Base-by-base conservation (phyloP, 2,113 vertebrate species). In the Dasypus novemcinctus region DNA sequence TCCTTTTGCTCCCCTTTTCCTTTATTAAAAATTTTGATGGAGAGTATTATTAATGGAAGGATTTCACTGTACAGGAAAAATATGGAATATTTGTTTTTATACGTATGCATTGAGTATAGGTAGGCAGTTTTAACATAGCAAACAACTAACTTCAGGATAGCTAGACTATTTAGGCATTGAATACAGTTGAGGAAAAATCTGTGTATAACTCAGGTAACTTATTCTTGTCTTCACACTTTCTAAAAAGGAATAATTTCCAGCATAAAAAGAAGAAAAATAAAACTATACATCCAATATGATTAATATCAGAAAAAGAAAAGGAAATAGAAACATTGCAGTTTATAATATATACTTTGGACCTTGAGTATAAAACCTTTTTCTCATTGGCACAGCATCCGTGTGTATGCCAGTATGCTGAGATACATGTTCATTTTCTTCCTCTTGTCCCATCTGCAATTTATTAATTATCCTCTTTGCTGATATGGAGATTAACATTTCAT, bases 181-280 rank as follows among this genome's bases (percentile, higher is more conserved):
- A 49, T 76, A 5, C 72, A 87, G 43, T 21, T 68, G 27, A 27
- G 18, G 43, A 52, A 71, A 57, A 38, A n/a, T 78, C 27, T 85
- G 61, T 46, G 20, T 90, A 64, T 18, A 54, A 15, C 36, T 84
- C 57, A 76, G n/a, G 57, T 69, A 87, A 76, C 57, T 69, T 95
- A 81, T 20, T 90, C 25, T 83, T 95, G 46, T 49, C 46, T 87
- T 76, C 21, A 76, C 14, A 61, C 72, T 87, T 95, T 86, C 71
- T 90, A 52, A 82, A 80, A 68, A 49, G 12, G 25, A 81, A 17
- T 87, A 21, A 21, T 80, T 93, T 83, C n/a, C 10, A 64, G 64
- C 29, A 27, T 74, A 38, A 90, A 52, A 36, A n/a, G 66, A 93
- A 85, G 5, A 61, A 82, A 59, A 74, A 49, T 7, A 41, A 72